Evolutionary conservation across 2,797 vertebrate species (phyloP).

Genomic region (Kryptopterus vitreolus): DNA sequence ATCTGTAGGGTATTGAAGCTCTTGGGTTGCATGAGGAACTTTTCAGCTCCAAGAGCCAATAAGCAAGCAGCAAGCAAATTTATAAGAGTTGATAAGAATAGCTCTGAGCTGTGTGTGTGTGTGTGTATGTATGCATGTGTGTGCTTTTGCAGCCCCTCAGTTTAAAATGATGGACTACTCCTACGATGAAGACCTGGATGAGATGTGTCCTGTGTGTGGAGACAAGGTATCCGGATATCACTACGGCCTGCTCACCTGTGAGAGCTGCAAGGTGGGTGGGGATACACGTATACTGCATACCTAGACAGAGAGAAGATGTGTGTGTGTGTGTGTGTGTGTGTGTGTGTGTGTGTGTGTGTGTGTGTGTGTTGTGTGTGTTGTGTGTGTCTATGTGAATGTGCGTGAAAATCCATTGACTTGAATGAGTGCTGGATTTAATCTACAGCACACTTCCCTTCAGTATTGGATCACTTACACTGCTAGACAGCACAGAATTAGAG

Average conservation of each 20-base stretch:
- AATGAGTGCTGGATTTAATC: conserved; percentile 10
- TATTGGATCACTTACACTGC: not conserved
- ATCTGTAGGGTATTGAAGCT: conserved; percentile 16
- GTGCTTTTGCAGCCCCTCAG: conserved; percentile 80
- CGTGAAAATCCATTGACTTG: not conserved
- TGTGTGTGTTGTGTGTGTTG: not conserved
- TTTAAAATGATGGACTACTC: conserved; percentile 99
- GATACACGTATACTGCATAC: not conserved
- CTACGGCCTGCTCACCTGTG: conserved; percentile 97
- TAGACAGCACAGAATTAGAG: no score
- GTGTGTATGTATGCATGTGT: conserved; percentile 7
- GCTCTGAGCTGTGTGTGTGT: conserved; percentile 13
- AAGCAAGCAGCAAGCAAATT: not conserved
- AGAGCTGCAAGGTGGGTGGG: conserved; percentile 94
- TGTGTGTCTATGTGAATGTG: not conserved
- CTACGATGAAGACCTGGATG: conserved; percentile 97
- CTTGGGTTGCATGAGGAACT: not conserved
- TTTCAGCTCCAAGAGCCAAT: conserved; percentile 12
- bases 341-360: not conserved
- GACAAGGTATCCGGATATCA: conserved; percentile 99
- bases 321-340: not conserved
- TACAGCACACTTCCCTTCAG: not conserved
- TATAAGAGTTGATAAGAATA: not conserved
- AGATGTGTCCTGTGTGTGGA: conserved; percentile 97
- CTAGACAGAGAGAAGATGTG: not conserved